These are phyloP conservation scores for Bombus difficillimus DNA, from an alignment of 1,140 invertebrate genomes.

Conservation along the genomic window DNA sequence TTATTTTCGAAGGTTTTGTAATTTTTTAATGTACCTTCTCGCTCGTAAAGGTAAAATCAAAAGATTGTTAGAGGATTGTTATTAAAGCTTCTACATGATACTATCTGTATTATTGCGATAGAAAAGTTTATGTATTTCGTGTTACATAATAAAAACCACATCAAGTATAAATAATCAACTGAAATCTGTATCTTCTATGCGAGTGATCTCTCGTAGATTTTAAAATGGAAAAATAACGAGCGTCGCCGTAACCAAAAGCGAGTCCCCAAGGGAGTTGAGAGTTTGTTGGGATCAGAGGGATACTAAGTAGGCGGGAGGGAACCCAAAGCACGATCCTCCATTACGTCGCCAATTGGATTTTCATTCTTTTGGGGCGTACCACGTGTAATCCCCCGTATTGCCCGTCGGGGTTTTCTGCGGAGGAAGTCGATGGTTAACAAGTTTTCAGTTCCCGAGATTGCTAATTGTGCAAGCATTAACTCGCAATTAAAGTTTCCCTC, in stretches of 20 bases:
- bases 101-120: too few relatives aligned
- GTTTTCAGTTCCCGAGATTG: slow-evolving; percentile 20
- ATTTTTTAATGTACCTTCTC: too few relatives aligned
- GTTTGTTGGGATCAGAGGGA: neutral
- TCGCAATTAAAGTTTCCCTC: slow-evolving; percentile 63
- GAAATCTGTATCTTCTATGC: neutral
- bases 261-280: neutral
- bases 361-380: neutral
- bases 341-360: slow-evolving; percentile 33
- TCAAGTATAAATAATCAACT: too few relatives aligned
- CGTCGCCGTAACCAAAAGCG: neutral
- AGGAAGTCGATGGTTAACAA: slow-evolving; percentile 55
- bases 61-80: too few relatives aligned
- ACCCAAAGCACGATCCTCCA: slow-evolving; percentile 7
- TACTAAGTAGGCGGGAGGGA: neutral
- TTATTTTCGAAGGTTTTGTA: too few relatives aligned
- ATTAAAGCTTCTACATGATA: too few relatives aligned
- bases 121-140: too few relatives aligned
- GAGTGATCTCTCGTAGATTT: neutral
- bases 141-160: too few relatives aligned
- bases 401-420: slow-evolving; percentile 9
- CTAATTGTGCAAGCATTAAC: slow-evolving; percentile 67
- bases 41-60: too few relatives aligned
- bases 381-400: slow-evolving; percentile 18
- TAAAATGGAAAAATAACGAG: neutral